Conservation (phyloP, 2,797 vertebrate genomes). For the Pipistrellus nathusii region DNA sequence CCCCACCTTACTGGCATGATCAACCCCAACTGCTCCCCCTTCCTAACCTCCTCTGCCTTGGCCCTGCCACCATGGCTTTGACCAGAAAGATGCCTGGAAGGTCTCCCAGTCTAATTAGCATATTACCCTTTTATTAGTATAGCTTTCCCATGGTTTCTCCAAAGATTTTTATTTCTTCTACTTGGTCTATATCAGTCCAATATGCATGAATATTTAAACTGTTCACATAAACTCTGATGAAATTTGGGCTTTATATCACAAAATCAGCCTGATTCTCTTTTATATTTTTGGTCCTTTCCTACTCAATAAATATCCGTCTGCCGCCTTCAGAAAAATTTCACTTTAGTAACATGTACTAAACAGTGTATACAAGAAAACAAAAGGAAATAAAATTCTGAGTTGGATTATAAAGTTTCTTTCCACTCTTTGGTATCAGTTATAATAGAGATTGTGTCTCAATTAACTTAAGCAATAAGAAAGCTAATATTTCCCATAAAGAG, state of each 20-base stretch:
- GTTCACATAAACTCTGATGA: slow-evolving; percentile 20
- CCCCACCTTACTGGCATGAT: no score
- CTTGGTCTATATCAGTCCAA: background rate
- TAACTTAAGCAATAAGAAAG: background rate
- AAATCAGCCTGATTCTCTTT: background rate
- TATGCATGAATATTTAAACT: background rate
- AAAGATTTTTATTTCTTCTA: background rate
- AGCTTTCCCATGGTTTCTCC: background rate
- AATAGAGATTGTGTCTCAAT: background rate
- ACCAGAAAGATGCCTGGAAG: no score
- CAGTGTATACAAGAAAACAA: background rate
- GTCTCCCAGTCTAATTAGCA: no score
- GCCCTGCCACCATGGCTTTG: no score
- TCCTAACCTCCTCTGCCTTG: no score
- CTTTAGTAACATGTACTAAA: background rate
- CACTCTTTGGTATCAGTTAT: background rate
- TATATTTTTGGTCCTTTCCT: background rate
- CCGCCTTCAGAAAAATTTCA: background rate
- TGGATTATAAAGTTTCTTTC: background rate
- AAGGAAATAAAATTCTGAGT: background rate
- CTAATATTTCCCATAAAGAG: background rate
- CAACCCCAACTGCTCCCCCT: no score
- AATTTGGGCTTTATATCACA: background rate
- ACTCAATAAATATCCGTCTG: background rate
- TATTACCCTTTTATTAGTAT: no score